phyloP scores from a whole-genome alignment of 1,140 invertebrate species.

The Polypedilum pembai region DNA sequence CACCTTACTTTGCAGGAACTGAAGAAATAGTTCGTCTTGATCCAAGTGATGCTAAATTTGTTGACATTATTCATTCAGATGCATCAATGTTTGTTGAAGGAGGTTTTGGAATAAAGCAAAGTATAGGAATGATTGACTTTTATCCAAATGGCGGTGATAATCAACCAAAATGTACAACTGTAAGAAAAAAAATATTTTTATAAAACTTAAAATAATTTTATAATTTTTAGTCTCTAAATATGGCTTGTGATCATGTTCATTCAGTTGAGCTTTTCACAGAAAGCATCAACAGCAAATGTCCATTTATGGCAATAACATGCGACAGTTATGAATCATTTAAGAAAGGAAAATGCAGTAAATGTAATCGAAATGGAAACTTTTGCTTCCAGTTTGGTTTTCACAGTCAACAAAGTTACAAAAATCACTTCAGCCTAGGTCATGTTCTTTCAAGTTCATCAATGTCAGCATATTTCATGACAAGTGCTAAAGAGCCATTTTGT shows the following conservation, averaged over 20 bases:
- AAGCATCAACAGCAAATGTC: constrained; percentile 67
- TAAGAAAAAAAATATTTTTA: constrained; percentile 60
- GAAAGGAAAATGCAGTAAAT: constrained; percentile 65
- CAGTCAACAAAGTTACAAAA: constrained; percentile 48
- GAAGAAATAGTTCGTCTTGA: constrained; percentile 74
- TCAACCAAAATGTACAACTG: constrained; percentile 76
- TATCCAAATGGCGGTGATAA: constrained; percentile 79
- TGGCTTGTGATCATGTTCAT: constrained; percentile 69
- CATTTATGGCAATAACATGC: constrained; percentile 68
- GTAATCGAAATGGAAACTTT: constrained; percentile 52
- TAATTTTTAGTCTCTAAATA: constrained; percentile 52
- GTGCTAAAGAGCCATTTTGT: constrained; percentile 59
- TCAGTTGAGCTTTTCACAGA: constrained; percentile 80
- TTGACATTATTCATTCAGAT: constrained; percentile 85
- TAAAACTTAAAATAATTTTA: constrained; percentile 49
- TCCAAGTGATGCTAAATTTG: constrained; percentile 72
- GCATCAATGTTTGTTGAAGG: constrained; percentile 70
- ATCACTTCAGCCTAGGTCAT: constrained; percentile 40
- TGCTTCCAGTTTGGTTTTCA: constrained; percentile 65
- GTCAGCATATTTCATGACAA: constrained; percentile 63
- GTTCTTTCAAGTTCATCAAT: constrained; percentile 49
- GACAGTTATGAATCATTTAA: constrained; percentile 67
- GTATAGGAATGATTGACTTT: constrained; percentile 81
- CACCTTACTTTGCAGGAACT: constrained; percentile 79
- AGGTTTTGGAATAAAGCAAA: constrained; percentile 72